Conservation (phyloP, 2,888 invertebrate genomes). For the Tachystola acroxantha region DNA sequence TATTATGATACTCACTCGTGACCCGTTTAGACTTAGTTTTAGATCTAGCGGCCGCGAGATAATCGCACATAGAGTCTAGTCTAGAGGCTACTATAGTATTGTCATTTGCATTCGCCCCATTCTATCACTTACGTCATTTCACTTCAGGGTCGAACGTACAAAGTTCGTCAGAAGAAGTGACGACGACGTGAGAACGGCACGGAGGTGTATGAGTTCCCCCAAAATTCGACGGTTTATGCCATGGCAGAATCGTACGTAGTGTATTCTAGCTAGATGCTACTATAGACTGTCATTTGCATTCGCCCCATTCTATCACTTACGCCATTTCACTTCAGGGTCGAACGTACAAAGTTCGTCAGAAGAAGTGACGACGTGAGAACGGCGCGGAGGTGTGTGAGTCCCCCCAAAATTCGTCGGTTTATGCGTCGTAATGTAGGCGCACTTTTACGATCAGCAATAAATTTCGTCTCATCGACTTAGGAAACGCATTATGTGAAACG, state of each 20-base stretch:
- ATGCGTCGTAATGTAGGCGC: constrained; percentile 39
- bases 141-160: constrained; percentile 23
- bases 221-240: constrained; percentile 45
- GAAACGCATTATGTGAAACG: constrained; percentile 42
- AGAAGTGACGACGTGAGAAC: constrained; percentile 45
- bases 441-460: constrained; percentile 57
- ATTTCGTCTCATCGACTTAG: constrained; percentile 53
- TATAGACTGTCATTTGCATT: too few relatives aligned
- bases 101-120: constrained; percentile 6
- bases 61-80: too few relatives aligned
- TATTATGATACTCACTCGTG: too few relatives aligned
- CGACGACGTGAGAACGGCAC: constrained; percentile 41
- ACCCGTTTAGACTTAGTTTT: too few relatives aligned
- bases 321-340: constrained; percentile 15
- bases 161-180: constrained; percentile 39
- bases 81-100: too few relatives aligned
- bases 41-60: too few relatives aligned
- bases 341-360: constrained; percentile 36
- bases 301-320: constrained; percentile 12
- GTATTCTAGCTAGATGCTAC: too few relatives aligned
- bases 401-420: constrained; percentile 43
- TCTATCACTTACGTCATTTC: constrained; percentile 15
- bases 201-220: constrained; percentile 27
- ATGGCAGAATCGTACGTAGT: too few relatives aligned
- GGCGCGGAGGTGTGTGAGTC: constrained; percentile 25